Evolutionary conservation across 2,797 vertebrate genomes (phyloP), one percentile per base, ranked within the genome.

Genomic region (Taeniopygia guttata): DNA sequence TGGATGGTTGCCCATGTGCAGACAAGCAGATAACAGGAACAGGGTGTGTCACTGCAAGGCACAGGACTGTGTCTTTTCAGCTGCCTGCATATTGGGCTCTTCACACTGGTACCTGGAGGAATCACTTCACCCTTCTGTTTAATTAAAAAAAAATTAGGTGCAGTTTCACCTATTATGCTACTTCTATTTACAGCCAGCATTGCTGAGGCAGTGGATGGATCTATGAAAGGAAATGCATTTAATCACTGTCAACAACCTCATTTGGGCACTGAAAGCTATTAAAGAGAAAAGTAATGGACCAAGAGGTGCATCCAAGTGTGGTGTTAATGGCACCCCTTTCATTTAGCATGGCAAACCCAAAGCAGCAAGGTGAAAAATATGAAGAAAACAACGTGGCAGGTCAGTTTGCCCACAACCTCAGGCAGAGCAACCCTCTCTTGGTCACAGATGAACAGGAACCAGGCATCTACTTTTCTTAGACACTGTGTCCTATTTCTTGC

Each of bases 401-500:
- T 49, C 60, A 72, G 23, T 84, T 63, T 89, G 64, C 13, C n/a
- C 42, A 30, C 0, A 0, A 81, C 19, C 10, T 74, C 42, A 45
- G 58, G 16, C 20, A 87, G 30, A 64, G 13, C 32, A 38, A 60
- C 62, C 9, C 32, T 83, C 11, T 83, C 42, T 46, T 42, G n/a
- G 32, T 68, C 48, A 55, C 52, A 58, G 23, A 25, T 45, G 58
- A 89, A 30, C n/a, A 76, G 43, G 40, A 30, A 52, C 42, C 34
- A 2, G 62, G 25, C 5, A 34, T 51, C 32, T 23, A 1, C 10
- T 1, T 2, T 64, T 62, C 56, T 0, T 0, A 43, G 43, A 8
- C 16, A 1, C 38, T 7, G 55, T 9, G 49, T 43, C 34, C 46
- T 74, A 6, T 60, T 69, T 69, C 30, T 26, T 10, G 14, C 20